These are phyloP conservation scores for Odontocolon sp. DNA, from an alignment of 2,888 invertebrate species.

Conservation along the genomic window DNA sequence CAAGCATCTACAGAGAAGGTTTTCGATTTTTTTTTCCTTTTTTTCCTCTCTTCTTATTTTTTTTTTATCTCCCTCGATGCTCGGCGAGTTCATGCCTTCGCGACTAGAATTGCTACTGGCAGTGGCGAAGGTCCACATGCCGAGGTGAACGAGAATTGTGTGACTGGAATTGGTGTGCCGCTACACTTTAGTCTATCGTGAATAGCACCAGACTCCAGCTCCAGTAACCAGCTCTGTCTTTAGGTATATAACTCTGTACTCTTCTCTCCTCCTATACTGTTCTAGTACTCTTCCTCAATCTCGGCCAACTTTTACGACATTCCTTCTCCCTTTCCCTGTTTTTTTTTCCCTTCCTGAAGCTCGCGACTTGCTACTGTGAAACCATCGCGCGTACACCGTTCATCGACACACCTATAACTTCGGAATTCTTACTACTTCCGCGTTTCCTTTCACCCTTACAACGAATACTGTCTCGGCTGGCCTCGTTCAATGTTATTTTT, in stretches of 20 bases:
- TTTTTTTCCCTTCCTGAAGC: slow-evolving; percentile 2
- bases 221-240: slow-evolving; percentile 19
- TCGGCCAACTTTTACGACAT: slow-evolving; percentile 47
- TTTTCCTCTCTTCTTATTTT: too few species aligned
- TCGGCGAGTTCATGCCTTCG: slow-evolving; percentile 9
- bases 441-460: background rate
- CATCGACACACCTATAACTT: slow-evolving; percentile 14
- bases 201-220: background rate
- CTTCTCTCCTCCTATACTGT: background rate
- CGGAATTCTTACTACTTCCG: background rate
- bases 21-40: background rate
- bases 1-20: background rate
- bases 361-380: background rate
- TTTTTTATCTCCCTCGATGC: background rate
- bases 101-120: slow-evolving; percentile 12
- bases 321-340: background rate
- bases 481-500: background rate
- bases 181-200: slow-evolving; percentile 21
- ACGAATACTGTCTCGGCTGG: too few species aligned
- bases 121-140: background rate
- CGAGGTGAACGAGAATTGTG: slow-evolving; percentile 31
- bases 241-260: slow-evolving; percentile 11
- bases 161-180: slow-evolving; percentile 41
- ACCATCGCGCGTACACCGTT: slow-evolving; percentile 17
- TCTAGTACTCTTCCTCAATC: slow-evolving; percentile 17